phyloP scores from a whole-genome alignment of 2,113 vertebrate species.

The Paralichthys olivaceus region DNA sequence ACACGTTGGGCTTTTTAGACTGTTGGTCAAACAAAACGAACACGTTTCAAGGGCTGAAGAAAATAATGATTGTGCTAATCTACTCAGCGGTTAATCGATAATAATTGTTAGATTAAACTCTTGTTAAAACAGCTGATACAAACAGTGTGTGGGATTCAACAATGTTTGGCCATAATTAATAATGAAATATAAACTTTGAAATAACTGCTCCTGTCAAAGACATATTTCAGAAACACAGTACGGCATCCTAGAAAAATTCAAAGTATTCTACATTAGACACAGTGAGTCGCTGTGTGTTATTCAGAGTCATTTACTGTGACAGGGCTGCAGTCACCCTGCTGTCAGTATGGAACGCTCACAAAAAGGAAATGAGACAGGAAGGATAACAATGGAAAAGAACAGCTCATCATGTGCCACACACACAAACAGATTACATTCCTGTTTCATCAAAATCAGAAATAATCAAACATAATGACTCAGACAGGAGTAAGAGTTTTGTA shows the following conservation, averaged over 20 bases:
- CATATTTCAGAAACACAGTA: neutral
- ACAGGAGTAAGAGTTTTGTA: neutral
- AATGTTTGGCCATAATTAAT: no score
- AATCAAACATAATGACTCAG: constrained; percentile 49
- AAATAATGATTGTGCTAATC: no score
- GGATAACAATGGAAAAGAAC: constrained; percentile 68
- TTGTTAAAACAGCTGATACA: no score
- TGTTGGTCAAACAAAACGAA: no score
- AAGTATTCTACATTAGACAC: neutral
- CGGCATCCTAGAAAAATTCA: neutral
- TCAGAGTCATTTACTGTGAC: constrained; percentile 14
- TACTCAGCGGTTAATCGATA: no score
- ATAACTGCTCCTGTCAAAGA: neutral
- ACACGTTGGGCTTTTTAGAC: no score
- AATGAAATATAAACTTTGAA: no score
- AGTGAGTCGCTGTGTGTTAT: neutral
- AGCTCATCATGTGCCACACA: constrained; percentile 38
- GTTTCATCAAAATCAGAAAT: constrained; percentile 40
- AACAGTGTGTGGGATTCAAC: no score
- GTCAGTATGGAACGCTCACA: constrained; percentile 54
- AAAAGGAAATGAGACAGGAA: constrained; percentile 72
- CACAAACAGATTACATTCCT: constrained; percentile 16
- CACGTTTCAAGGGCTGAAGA: no score
- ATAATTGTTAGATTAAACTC: no score
- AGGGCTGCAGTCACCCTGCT: neutral